Evolutionary conservation across 2,797 vertebrate genomes (phyloP).

Genomic region (Pseudomugil gertrudae): DNA sequence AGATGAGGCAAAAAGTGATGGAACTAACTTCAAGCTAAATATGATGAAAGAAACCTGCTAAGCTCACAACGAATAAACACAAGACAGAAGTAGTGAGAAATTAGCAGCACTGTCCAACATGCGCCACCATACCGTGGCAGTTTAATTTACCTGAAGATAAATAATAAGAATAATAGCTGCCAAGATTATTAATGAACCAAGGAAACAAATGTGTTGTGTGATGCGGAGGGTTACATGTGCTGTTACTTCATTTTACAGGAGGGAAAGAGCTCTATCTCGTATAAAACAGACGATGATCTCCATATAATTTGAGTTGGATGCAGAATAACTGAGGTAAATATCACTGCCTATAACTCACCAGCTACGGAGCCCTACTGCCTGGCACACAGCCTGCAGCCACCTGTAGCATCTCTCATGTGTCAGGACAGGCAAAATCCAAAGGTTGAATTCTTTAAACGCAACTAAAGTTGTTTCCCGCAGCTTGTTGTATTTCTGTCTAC

Average conservation of each 20-base stretch:
- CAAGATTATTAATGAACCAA: conserved; percentile 91
- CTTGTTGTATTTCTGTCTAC: not conserved
- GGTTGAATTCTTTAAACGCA: conserved; percentile 18
- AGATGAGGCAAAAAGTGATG: conserved; percentile 15
- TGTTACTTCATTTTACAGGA: conserved; percentile 60
- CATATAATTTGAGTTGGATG: conserved; percentile 86
- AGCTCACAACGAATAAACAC: conserved; percentile 92
- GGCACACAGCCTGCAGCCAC: conserved; percentile 70
- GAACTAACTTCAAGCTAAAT: conserved; percentile 11
- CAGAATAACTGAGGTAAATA: conserved; percentile 77
- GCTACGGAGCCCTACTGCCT: conserved; percentile 67
- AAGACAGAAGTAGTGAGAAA: conserved; percentile 89
- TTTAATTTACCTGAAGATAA: conserved; percentile 91
- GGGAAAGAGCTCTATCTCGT: conserved; percentile 88
- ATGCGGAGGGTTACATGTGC: conserved; percentile 48
- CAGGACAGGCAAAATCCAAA: conserved; percentile 18
- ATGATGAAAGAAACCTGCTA: conserved; percentile 84
- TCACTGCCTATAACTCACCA: conserved; percentile 61
- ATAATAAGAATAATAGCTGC: conserved; percentile 71
- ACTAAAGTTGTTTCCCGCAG: not conserved
- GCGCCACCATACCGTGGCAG: conserved; percentile 88
- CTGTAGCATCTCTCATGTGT: conserved; percentile 71
- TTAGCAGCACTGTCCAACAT: conserved; percentile 87
- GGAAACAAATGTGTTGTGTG: conserved; percentile 84
- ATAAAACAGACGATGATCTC: conserved; percentile 95